Percentiles rank a stretch among this genome's conserved stretches.
These are phyloP conservation scores for Harmothoe impar DNA, from an alignment of 2,888 invertebrate species.

Conservation along the genomic window DNA sequence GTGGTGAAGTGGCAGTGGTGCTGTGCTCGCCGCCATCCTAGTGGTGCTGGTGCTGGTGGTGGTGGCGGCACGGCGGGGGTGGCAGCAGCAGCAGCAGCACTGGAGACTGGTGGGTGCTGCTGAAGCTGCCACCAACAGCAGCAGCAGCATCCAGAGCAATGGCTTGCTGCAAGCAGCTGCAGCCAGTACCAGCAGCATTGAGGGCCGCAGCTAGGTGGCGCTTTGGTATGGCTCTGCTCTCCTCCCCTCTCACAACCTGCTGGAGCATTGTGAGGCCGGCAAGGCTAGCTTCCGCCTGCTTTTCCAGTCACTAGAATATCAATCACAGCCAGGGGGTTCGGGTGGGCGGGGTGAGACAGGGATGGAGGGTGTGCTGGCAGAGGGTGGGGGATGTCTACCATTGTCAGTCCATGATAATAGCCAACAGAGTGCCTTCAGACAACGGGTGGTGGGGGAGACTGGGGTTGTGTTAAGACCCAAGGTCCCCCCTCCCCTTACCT, in stretches of 20 bases:
- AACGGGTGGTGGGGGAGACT: not conserved
- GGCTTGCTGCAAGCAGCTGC: conserved; percentile 7
- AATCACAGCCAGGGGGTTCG: conserved; percentile 25
- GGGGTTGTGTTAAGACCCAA: not conserved
- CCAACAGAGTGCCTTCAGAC: conserved; percentile 44
- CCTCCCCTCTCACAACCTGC: conserved; percentile 20
- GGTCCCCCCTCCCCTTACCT: not conserved
- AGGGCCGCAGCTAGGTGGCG: not conserved
- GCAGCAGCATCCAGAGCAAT: not conserved
- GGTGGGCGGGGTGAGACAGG: not conserved
- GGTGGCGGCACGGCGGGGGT: not conserved
- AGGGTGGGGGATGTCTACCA: conserved; percentile 38
- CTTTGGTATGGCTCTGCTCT: not conserved
- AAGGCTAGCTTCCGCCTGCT: conserved; percentile 50
- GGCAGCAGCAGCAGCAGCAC: conserved; percentile 26
- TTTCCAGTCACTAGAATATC: conserved; percentile 54
- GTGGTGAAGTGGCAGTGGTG: not conserved
- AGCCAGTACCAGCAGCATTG: conserved; percentile 46
- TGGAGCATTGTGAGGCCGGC: conserved; percentile 48
- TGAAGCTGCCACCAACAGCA: conserved; percentile 32
- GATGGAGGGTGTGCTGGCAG: not conserved
- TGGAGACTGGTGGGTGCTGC: not conserved
- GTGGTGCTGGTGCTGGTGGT: not conserved
- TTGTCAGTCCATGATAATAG: conserved; percentile 50
- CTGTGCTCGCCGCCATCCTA: not conserved